Conservation (phyloP, 2,113 vertebrate genomes). For the Promerops cafer region DNA sequence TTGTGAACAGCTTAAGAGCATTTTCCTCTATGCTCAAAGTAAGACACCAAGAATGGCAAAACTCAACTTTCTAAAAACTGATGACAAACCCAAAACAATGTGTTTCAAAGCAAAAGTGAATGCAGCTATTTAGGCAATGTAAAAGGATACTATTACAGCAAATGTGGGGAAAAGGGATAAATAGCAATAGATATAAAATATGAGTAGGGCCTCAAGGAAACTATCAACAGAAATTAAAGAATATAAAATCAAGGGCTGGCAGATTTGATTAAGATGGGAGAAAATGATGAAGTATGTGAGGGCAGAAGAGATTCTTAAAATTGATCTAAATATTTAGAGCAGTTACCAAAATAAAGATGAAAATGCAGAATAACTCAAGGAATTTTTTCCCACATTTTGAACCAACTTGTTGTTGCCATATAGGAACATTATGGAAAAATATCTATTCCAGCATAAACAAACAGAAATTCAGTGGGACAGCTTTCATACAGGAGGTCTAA, state of each 20-base stretch:
- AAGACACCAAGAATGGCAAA: not conserved
- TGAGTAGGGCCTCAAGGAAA: not conserved
- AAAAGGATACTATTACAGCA: not conserved
- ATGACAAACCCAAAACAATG: not conserved
- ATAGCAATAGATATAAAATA: not conserved
- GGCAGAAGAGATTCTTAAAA: not conserved
- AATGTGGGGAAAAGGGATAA: not conserved
- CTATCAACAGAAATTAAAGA: not conserved
- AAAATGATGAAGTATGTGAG: not conserved
- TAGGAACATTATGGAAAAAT: not conserved
- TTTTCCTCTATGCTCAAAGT: not conserved
- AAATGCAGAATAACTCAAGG: not conserved
- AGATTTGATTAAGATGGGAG: not conserved
- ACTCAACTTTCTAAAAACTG: not conserved
- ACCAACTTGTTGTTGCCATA: accelerated
- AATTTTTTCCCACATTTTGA: not conserved
- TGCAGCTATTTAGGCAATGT: not conserved
- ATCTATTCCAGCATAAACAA: not conserved
- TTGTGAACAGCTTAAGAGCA: not conserved
- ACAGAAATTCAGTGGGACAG: not conserved
- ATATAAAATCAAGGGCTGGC: not conserved
- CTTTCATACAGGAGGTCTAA: not conserved
- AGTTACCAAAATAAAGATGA: not conserved
- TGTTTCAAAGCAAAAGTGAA: not conserved
- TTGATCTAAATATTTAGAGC: not conserved